Base-by-base conservation (phyloP, 2,888 invertebrate species). In the Volucella zonaria region DNA sequence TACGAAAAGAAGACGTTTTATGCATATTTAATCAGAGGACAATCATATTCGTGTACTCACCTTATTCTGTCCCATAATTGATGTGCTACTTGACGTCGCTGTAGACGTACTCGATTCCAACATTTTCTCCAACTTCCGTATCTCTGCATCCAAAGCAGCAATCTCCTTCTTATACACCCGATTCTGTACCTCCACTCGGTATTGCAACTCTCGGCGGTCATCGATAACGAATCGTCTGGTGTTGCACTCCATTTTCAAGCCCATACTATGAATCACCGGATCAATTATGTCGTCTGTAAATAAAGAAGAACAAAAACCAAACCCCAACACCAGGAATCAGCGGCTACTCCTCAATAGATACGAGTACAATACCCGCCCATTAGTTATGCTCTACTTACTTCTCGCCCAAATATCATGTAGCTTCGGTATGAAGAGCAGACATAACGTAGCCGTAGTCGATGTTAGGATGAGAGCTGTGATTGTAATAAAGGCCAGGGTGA, bases 101-200 rank as follows among this genome's bases (percentile, higher is more conserved):
- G 91, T 90, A 6, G 93, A 93, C 0, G 94, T 93, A 18, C 94
- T 94, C 61, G 94, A 93, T 82, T 95, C 94, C 8, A 95, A 92
- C 86, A 96, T 90, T 71, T 95, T 94, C 90, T 97, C 96, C 87
- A 97, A 91, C 76, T 95, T 94, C 9, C 94, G 94, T 64, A 97
- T 95, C 91, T 97, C 96, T 62, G 94, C 94, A 90, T 97, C 96
- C 61, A 97, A 90, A 14, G 95, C 95, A 9, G 95, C 95, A 87
- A 98, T 94, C 91, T 97, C 97, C 87, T 95, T 93, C 89, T 95
- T 95, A 90, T 97, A 97, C 6, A 97, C 97, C 87, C 95, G 94
- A 92, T 98, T 98, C 92, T 97, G 97, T 68, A 98, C 96, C 91
- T 98, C 97, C 59, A 97, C 96, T 77, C 98, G 93, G 90, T 96